Evolutionary conservation across 2,888 invertebrate genomes (phyloP), one percentile per base, ranked within the genome.

Genomic region (Achlya flavicornis): DNA sequence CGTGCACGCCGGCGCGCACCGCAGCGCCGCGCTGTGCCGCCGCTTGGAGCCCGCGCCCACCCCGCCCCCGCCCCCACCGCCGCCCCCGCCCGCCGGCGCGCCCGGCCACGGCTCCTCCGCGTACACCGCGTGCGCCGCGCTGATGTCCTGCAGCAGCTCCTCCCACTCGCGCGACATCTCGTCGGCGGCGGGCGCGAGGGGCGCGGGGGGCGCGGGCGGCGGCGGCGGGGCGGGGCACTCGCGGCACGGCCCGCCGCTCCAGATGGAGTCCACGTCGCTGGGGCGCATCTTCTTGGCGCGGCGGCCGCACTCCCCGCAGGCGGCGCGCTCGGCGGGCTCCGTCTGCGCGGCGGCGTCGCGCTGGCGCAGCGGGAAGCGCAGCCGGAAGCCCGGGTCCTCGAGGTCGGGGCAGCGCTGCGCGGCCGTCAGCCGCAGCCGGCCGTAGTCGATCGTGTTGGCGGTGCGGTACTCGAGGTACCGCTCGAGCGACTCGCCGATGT

Each of bases 351-450:
- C 86, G 53, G 80, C 87, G 79, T 92, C 89, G 65, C 68, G 62
- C 81, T 91, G 91, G 33, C 85, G 82, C 82, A 91, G 92, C 77
- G 95, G 95, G 86, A 97, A 97, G 81, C 96, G 97, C 72, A 97
- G 94, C 61, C 95, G 89, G 83, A 96, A 95, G 41, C 90, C 93
- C 62, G 83, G 80, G 71, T 87, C 88, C 67, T 89, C 91, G 46
- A 86, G 75, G 68, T 87, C 87, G 43, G 86, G 84, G 71, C 88
- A 87, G 67, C 88, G 87, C 82, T 89, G 90, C 74, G 83, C 88
- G 64, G 79, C 81, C 41, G 90, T 90, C 64, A 91, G 76, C 61
- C 86, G 86, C 59, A 90, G 78, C 63, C 91, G 84, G 62, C 85
- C 85, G 84, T 92, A 91, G 78, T 91, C 88, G 79, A 92, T 88